Percentiles rank a stretch among this genome's conserved stretches.
phyloP scores from a whole-genome alignment of 2,113 vertebrate genomes.

The Mustela lutreola region DNA sequence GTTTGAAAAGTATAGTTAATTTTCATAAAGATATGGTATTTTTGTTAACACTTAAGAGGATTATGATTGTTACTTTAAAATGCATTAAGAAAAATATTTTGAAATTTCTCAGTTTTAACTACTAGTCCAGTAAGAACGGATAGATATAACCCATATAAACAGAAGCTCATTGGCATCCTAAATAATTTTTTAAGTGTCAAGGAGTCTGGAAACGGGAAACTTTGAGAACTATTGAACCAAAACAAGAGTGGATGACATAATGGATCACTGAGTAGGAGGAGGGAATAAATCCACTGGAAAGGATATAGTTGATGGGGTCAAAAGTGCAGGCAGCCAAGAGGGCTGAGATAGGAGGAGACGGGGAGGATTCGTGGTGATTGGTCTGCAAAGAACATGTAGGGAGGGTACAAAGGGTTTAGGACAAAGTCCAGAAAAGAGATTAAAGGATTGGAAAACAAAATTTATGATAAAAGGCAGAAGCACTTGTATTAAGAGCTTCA shows the following conservation, averaged over 20 bases:
- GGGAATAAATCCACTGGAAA: not conserved
- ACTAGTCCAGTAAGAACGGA: not conserved
- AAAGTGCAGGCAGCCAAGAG: not conserved
- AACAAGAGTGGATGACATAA: not conserved
- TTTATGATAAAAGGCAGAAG: not conserved
- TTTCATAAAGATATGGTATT: slow-evolving; percentile 35
- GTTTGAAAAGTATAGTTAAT: not conserved
- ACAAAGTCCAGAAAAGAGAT: not conserved
- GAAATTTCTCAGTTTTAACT: slow-evolving; percentile 35
- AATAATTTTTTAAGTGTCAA: not conserved
- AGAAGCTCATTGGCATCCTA: not conserved
- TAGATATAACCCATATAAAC: not conserved
- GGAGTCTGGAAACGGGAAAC: not conserved
- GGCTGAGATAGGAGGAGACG: too few species aligned
- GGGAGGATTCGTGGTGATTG: not conserved
- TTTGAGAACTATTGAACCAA: not conserved
- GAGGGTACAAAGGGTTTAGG: not conserved
- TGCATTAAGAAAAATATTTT: not conserved
- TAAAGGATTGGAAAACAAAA: not conserved
- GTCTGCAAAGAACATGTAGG: not conserved
- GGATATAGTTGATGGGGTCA: not conserved
- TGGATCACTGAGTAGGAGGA: not conserved
- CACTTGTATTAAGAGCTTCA: not conserved
- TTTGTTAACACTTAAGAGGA: not conserved
- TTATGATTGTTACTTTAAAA: not conserved